Evolutionary conservation across 1,140 invertebrate genomes (phyloP), one percentile per base, ranked within the genome.

Genomic region (Doryteuthis pealeii): DNA sequence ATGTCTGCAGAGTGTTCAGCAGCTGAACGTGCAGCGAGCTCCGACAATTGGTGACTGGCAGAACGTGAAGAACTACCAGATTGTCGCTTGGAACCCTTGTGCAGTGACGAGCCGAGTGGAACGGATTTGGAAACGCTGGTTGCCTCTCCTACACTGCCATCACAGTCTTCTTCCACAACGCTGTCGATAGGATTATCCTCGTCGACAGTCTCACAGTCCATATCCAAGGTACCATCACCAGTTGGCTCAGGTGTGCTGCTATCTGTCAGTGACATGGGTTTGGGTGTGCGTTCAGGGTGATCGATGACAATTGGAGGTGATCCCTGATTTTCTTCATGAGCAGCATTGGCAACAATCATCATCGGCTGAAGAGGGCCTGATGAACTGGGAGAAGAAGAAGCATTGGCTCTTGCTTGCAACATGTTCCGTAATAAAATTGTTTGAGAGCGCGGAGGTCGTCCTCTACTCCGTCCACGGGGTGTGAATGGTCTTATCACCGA

Each of bases 121-220:
- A 68, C 66, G 22, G 66, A 31, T 68, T 31, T 68, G 18, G 66
- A 68, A 68, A 68, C 30, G 10, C 6, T 31, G 30, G 10, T 33
- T 5, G 66, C 3, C 2, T 68, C 32, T 2, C 26, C 22, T 8
- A 68, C 28, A 32, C 32, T 33, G 15, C n/a, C 31, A 26, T 32
- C 66, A 2, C 15, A 31, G 18, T 68, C 66, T 30, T 68, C 66
- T 68, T 68, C 66, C 22, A 68, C 66, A 68, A 68, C 66, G 8
- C 15, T 33, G 22, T 31, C 28, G 5, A 32, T 12, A 22, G 28
- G 28, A 22, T 68, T 18, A 31, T 68, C 66, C 30, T 68, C 66
- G 15, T 68, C 66, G 5, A 68, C 66, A 32, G 26, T 68, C 30
- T 68, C 66, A 31, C 66, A 68, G 66, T 68, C 66, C 66, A 68